phyloP scores from a whole-genome alignment of 2,113 vertebrate species.

The Aramus guarauna region DNA sequence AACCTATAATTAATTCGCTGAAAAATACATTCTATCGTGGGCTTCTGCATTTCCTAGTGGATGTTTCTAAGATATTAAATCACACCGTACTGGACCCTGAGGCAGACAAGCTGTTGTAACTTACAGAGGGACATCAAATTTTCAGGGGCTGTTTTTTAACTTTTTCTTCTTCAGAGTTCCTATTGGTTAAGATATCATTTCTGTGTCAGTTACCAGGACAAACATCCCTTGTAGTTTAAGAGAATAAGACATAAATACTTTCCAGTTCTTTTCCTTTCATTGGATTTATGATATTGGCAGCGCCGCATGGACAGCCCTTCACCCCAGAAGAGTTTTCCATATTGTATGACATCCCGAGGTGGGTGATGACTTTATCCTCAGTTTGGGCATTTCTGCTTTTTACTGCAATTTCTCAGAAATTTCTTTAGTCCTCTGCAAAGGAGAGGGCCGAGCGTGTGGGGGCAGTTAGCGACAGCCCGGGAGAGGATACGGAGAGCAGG shows the following conservation, averaged over 20 bases:
- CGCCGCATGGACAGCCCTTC: fast-evolving
- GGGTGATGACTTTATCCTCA: not conserved
- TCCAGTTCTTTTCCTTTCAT: not conserved
- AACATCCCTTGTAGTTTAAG: not conserved
- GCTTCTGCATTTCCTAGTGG: not conserved
- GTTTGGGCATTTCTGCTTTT: not conserved
- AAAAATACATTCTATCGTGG: not conserved
- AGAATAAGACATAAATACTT: not conserved
- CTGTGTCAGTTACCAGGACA: not conserved
- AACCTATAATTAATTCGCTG: not conserved
- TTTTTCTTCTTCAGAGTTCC: constrained; percentile 15
- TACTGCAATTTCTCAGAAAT: not conserved
- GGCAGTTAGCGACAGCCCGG: too few species aligned
- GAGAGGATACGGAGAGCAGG: not conserved
- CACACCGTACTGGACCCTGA: not conserved
- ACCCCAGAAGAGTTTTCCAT: too few species aligned
- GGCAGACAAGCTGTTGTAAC: not conserved
- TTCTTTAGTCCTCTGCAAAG: not conserved
- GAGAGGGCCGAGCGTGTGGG: fast-evolving
- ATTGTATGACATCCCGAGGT: not conserved
- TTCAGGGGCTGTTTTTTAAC: not conserved
- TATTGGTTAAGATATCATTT: not conserved
- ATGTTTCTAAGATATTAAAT: not conserved
- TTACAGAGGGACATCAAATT: not conserved
- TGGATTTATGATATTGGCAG: not conserved